These are phyloP conservation scores for Eriocheir sinensis DNA, from an alignment of 1,140 invertebrate genomes.

Conservation along the genomic window DNA sequence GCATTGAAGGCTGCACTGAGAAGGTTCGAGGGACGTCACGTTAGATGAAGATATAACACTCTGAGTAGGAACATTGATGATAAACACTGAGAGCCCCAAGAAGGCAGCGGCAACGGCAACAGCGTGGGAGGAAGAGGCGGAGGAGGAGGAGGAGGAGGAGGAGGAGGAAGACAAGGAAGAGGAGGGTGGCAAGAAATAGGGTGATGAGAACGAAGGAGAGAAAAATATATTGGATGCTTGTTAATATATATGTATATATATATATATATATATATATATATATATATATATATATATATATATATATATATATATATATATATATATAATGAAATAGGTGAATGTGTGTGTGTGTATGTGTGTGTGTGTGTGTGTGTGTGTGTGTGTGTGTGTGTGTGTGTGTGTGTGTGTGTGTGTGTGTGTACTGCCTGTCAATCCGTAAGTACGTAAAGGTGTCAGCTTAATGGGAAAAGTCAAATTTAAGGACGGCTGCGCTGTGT, in stretches of 20 bases:
- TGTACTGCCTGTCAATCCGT: neutral
- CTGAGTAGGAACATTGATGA: neutral
- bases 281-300: neutral
- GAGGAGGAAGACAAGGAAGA: neutral
- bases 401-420: neutral
- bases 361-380: neutral
- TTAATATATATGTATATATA: neutral
- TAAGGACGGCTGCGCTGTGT: too few species aligned
- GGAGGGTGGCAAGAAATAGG: neutral
- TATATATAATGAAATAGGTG: too few species aligned
- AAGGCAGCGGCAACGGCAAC: neutral
- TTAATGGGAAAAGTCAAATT: too few species aligned
- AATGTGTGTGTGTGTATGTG: neutral
- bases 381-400: neutral
- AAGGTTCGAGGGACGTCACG: neutral
- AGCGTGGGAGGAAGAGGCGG: neutral
- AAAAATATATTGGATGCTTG: neutral
- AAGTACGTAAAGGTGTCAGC: neutral
- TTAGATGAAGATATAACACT: conserved; percentile 23
- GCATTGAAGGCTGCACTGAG: neutral
- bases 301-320: conserved; percentile 4
- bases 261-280: neutral
- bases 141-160: neutral
- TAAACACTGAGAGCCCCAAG: neutral
- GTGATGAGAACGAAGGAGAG: conserved; percentile 25